These are phyloP conservation scores for Brachylomia viminalis DNA, from an alignment of 2,888 invertebrate genomes.

Conservation along the genomic window DNA sequence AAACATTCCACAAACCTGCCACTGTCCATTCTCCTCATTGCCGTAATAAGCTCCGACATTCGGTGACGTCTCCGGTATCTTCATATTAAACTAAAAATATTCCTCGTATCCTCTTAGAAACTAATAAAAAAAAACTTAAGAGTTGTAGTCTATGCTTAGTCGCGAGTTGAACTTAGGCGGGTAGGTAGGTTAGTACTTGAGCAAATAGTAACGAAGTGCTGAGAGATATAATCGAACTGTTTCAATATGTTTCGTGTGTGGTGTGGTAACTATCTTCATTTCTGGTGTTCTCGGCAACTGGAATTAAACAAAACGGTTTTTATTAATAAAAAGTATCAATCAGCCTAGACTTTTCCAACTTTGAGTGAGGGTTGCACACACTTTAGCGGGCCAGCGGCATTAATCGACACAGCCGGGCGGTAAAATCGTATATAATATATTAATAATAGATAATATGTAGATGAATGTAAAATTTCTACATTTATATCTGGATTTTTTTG, in stretches of 20 bases:
- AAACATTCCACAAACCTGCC: constrained; percentile 79
- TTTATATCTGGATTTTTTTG: no score
- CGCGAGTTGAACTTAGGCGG: constrained; percentile 54
- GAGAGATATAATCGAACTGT: constrained; percentile 76
- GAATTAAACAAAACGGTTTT: constrained; percentile 52
- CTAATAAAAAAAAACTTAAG: constrained; percentile 61
- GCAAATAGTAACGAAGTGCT: constrained; percentile 37
- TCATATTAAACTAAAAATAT: constrained; percentile 76
- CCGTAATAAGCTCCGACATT: constrained; percentile 87
- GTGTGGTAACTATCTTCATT: constrained; percentile 80
- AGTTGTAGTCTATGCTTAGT: constrained; percentile 51
- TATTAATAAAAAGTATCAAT: no score
- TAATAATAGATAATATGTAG: no score
- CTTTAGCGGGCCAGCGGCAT: no score
- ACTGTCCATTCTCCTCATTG: constrained; percentile 87
- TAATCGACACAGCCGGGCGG: no score
- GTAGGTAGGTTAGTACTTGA: constrained; percentile 48
- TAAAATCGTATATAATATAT: no score
- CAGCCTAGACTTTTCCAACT: no score
- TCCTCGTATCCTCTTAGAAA: constrained; percentile 71
- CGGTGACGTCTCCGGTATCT: constrained; percentile 87
- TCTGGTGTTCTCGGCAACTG: constrained; percentile 80
- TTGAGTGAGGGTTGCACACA: no score
- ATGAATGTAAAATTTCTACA: no score
- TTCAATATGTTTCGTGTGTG: constrained; percentile 67